Evolutionary conservation across 2,888 invertebrate genomes (phyloP), one percentile per base, ranked within the genome.

Genomic region (Iphiclides podalirius): DNA sequence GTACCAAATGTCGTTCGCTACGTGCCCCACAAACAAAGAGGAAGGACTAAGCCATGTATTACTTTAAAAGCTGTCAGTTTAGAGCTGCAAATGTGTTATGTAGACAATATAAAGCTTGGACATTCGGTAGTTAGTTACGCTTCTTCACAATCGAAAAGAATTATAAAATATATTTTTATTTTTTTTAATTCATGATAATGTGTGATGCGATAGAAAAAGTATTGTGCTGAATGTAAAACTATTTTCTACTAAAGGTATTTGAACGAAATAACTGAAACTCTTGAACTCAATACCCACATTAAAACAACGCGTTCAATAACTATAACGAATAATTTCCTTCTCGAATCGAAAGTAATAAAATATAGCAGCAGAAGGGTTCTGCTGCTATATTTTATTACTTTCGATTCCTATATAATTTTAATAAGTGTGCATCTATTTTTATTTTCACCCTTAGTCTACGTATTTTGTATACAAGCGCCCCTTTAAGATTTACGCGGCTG

Each of bases 11-110:
- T 87, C 86, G 80, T 75, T 75, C 60, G 66, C 68, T 81, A 88
- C 87, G 86, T 87, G 87, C 82, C 75, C 66, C 68, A 82, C 84
- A 82, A 82, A 85, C 85, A 86, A 82, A 86, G 79, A 80, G 77
- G 81, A 75, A 64, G 66, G 79, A 74, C 82, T 81, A 75, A 79
- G 71, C 73, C 70, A 60, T 66, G 74, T 72, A 78, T 79, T 71
- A 75, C 77, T 72, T 69, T 65, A 70, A 67, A 69, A 73, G 73
- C 70, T 70, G 75, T 76, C 72, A 70, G 68, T 67, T 70, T 63
- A 66, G 67, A 67, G 70, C 66, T 67, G 61, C n/a, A n/a, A 66
- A 63, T 63, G 63, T 66, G 55, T 57, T 28, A 2, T 6, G n/a
- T 9, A 9, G 28, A 9, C 28, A 8, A 4, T 8, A 9, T 28